A percentile compares a stretch with the other conserved stretches of the same genome.
These are phyloP conservation scores for Pteronura brasiliensis DNA, from an alignment of 2,113 vertebrate species.

Conservation along the genomic window DNA sequence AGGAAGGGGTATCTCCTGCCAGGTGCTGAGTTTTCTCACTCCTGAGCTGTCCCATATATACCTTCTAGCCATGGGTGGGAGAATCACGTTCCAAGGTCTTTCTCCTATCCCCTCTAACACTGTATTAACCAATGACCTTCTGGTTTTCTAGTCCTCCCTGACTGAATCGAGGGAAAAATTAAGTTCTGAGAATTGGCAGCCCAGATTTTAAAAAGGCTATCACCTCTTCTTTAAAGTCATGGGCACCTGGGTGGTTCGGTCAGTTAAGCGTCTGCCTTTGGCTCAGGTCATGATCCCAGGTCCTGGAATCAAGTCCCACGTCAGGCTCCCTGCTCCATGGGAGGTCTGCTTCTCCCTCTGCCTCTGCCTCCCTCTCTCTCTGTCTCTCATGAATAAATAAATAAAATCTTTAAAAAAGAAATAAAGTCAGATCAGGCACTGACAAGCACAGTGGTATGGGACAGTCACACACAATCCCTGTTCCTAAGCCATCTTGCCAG, in stretches of 20 bases:
- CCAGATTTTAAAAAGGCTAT: not conserved
- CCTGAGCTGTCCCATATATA: too few relatives aligned
- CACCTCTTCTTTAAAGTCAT: not conserved
- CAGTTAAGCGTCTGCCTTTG: not conserved
- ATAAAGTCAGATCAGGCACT: not conserved
- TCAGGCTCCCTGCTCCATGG: not conserved
- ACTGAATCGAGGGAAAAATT: not conserved
- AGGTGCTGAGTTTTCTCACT: not conserved
- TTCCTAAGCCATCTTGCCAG: not conserved
- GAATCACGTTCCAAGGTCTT: not conserved
- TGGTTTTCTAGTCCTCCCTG: not conserved
- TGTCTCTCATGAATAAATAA: not conserved
- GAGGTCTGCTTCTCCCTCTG: not conserved
- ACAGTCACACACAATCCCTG: not conserved
- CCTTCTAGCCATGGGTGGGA: not conserved
- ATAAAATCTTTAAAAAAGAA: too few relatives aligned
- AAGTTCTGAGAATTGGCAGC: not conserved
- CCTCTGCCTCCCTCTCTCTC: not conserved
- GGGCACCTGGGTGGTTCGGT: not conserved
- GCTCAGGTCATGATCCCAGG: not conserved
- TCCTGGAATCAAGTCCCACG: not conserved
- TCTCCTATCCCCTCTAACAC: not conserved
- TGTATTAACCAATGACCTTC: not conserved
- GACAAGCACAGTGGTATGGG: not conserved
- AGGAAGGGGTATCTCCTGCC: not conserved